A percentile compares a stretch with the other conserved stretches of the same genome.
phyloP scores from a whole-genome alignment of 2,113 vertebrate genomes.

The Perccottus glenii region DNA sequence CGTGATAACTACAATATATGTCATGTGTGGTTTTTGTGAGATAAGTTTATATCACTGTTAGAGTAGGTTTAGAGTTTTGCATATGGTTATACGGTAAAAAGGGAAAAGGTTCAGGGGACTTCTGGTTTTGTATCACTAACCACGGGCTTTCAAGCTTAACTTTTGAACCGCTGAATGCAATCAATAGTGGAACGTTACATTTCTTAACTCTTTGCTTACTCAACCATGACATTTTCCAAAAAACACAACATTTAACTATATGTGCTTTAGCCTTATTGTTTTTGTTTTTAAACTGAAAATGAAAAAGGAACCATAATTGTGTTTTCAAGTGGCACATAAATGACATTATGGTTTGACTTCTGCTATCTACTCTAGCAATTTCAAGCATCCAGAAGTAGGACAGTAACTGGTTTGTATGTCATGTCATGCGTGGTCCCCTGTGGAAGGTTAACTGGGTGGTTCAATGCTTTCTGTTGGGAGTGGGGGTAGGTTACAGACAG shows the following conservation, averaged over 20 bases:
- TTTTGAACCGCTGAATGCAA: constrained; percentile 5
- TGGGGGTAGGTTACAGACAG: constrained; percentile 54
- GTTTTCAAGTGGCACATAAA: neutral
- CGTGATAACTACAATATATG: neutral
- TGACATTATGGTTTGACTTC: neutral
- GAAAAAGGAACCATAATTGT: neutral
- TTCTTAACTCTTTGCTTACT: too few relatives aligned
- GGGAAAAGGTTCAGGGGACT: constrained; percentile 18
- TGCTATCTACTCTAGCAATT: constrained; percentile 14
- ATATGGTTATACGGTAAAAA: constrained; percentile 15
- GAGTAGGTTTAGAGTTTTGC: neutral
- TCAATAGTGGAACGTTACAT: neutral
- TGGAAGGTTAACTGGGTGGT: constrained; percentile 43
- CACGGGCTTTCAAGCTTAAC: neutral
- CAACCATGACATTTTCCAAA: too few relatives aligned
- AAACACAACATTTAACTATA: too few relatives aligned
- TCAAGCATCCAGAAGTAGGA: constrained; percentile 52
- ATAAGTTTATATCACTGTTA: neutral
- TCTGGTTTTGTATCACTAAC: constrained; percentile 20
- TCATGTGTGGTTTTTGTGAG: neutral
- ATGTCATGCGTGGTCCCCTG: constrained; percentile 32
- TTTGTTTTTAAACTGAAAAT: too few relatives aligned
- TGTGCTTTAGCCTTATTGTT: too few relatives aligned
- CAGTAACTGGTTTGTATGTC: constrained; percentile 55
- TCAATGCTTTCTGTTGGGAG: constrained; percentile 38